Conservation (phyloP, 2,113 vertebrate genomes). For the Narcine bancroftii region DNA sequence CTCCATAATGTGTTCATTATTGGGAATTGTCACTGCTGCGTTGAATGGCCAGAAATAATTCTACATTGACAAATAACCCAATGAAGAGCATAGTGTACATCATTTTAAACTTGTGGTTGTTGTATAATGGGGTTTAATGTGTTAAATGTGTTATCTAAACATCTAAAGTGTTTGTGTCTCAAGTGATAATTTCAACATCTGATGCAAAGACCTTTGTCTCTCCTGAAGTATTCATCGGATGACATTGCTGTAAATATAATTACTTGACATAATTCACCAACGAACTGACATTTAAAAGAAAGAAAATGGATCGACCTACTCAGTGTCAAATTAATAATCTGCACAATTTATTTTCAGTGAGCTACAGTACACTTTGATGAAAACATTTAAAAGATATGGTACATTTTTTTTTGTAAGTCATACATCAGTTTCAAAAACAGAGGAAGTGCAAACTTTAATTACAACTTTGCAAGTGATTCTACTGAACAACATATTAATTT, state of each 20-base stretch:
- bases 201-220: neutral
- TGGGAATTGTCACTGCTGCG: neutral
- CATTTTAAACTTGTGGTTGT: neutral
- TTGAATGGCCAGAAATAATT: neutral
- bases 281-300: neutral
- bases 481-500: slow-evolving; percentile 9
- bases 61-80: neutral
- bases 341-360: neutral
- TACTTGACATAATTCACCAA: neutral
- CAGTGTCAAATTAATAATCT: neutral
- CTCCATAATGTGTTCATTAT: neutral
- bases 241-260: neutral
- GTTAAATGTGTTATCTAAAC: neutral
- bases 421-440: neutral
- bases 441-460: neutral
- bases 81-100: neutral
- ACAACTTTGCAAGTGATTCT: neutral
- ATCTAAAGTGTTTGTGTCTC: neutral
- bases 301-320: neutral
- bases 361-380: neutral
- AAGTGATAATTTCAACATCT: neutral
- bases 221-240: neutral
- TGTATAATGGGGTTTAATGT: neutral
- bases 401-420: neutral
- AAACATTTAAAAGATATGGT: neutral